Evolutionary conservation across 2,888 invertebrate genomes (phyloP).

Genomic region (Steinernema carpocapsae): DNA sequence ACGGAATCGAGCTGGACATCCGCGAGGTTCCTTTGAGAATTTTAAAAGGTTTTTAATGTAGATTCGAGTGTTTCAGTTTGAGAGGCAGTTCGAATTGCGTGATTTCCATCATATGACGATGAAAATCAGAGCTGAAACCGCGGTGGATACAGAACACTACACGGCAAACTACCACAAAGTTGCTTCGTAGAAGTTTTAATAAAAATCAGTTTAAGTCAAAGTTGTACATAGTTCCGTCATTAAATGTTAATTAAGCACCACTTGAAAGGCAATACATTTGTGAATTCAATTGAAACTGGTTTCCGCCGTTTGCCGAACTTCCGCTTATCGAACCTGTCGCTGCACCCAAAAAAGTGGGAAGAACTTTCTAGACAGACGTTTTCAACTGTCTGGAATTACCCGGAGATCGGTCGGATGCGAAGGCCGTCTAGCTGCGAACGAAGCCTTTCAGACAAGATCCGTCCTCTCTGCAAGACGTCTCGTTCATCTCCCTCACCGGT

Average conservation of each 20-base stretch:
- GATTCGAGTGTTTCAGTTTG: conserved; percentile 62
- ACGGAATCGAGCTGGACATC: conserved; percentile 59
- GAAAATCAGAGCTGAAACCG: conserved; percentile 65
- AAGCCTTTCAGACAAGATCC: no score
- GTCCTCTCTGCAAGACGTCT: no score
- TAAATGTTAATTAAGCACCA: not conserved
- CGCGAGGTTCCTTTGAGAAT: conserved; percentile 51
- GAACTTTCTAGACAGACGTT: no score
- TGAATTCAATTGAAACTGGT: no score
- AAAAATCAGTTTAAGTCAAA: not conserved
- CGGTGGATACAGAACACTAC: conserved; percentile 63
- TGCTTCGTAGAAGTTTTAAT: not conserved
- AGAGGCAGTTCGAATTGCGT: conserved; percentile 63
- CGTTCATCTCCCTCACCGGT: no score
- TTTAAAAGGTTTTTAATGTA: not conserved
- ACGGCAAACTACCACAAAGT: conserved; percentile 54
- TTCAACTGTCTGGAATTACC: no score
- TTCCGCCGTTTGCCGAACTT: no score
- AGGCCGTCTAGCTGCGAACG: no score
- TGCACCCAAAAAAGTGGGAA: no score
- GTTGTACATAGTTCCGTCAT: conserved; percentile 2
- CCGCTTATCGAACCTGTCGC: no score
- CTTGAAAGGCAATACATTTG: not conserved
- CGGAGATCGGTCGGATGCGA: no score
- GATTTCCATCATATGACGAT: conserved; percentile 64